Base-by-base conservation (phyloP, 1,140 invertebrate species). In the Drosophila erecta region DNA sequence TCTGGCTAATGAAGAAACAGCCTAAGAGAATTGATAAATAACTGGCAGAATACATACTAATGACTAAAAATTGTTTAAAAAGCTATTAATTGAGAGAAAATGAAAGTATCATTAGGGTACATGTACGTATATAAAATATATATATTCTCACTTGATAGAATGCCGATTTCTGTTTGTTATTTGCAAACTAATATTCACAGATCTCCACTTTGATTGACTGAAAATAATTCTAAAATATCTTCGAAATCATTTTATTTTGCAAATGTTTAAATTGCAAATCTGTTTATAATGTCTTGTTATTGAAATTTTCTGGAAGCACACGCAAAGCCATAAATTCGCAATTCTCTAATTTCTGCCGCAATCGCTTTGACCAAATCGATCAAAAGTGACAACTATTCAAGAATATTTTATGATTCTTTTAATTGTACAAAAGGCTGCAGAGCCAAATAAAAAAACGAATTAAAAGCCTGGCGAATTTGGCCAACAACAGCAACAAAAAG, bases 391-490 rank as follows among this genome's bases (percentile, higher is more conserved):
- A 76, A 76, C 62, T 69, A 69, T 67, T 51, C 17, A 47, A 46
- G 73, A 50, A 76, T 76, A 55, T 69, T 76, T 76, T 56, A 76
- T 75, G 59, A 76, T 66, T 76, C 54, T 76, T 76, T 56, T 24
- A 46, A 59, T 56, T 76, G 62, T 76, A 40, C 57, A 58, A 75
- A 76, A 73, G 58, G 80, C 77, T 81, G 74, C 50, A 27, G 20
- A 49, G 38, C 73, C 72, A 59, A 76, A 76, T 76, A 55, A n/a
- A 56, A 77, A 75, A 75, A 50, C 47, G 24, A 89, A 89, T 83
- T 89, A 89, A 87, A 66, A 83, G 79, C 81, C 83, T 58, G 40
- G 24, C 47, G 60, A 69, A 61, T 72, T 57, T 33, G 15, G 66
- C 14, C 40, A 17, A 47, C 40, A 17, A 38, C 61, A 69, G 20